phyloP scores from a whole-genome alignment of 2,888 invertebrate species.

The Metacarcinus magister region DNA sequence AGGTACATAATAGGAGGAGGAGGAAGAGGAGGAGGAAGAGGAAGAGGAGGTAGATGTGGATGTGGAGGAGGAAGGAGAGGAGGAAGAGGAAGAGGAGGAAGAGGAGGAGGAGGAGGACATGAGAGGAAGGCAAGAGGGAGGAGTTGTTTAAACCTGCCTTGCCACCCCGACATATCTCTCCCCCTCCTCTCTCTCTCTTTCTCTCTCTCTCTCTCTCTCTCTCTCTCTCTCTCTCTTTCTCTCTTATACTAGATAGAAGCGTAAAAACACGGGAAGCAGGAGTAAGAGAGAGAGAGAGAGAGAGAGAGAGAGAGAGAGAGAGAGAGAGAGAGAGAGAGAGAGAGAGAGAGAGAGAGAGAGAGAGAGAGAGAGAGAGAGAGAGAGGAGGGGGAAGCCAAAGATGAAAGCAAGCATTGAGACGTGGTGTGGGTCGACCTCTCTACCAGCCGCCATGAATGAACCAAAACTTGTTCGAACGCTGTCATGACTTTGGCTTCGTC shows the following conservation, averaged over 20 bases:
- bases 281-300: not conserved
- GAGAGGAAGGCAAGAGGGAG: not conserved
- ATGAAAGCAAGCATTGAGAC: conserved; percentile 11
- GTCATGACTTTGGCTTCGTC: not conserved
- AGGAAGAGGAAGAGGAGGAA: not conserved
- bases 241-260: not conserved
- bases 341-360: conserved; percentile 1
- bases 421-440: not conserved
- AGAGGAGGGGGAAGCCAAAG: not conserved
- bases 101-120: not conserved
- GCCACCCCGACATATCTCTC: not conserved
- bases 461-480: conserved; percentile 29
- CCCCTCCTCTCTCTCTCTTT: not conserved
- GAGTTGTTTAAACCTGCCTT: conserved; percentile 21
- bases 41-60: not conserved
- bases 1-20: not conserved
- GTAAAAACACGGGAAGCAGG: not conserved
- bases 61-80: not conserved
- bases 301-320: not conserved
- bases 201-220: not conserved
- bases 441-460: not conserved
- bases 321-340: not conserved
- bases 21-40: not conserved
- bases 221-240: conserved; percentile 34
- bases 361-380: not conserved